A percentile compares a stretch with the other conserved stretches of the same genome.
phyloP scores from a whole-genome alignment of 2,888 invertebrate genomes.

The Euphydryas editha region DNA sequence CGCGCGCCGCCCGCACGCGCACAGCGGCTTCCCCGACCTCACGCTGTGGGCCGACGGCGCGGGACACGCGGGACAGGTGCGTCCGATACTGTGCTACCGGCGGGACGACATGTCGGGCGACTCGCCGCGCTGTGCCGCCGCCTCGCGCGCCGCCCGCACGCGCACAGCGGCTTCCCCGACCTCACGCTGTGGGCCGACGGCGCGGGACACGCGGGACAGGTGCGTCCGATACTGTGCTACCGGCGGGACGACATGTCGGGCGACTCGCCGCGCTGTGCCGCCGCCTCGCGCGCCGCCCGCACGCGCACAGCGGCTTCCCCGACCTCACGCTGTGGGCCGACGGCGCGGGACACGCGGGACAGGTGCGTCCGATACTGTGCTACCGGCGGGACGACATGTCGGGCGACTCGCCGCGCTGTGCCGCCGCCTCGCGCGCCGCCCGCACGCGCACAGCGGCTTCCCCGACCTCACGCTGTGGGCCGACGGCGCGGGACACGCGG shows the following conservation, averaged over 20 bases:
- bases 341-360: neutral
- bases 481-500: conserved; percentile 55
- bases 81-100: too few relatives aligned
- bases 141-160: conserved; percentile 84
- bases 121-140: conserved; percentile 47
- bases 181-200: conserved; percentile 91
- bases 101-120: neutral
- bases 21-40: conserved; percentile 92
- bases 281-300: conserved; percentile 81
- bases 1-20: conserved; percentile 69
- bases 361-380: neutral
- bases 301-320: conserved; percentile 55
- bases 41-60: conserved; percentile 69
- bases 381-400: too few relatives aligned
- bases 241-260: too few relatives aligned
- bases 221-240: too few relatives aligned
- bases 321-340: conserved; percentile 82
- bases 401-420: too few relatives aligned
- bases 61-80: too few relatives aligned
- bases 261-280: neutral
- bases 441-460: conserved; percentile 88
- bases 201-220: conserved; percentile 56
- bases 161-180: conserved; percentile 92
- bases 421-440: conserved; percentile 36
- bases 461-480: conserved; percentile 94